phyloP scores from a whole-genome alignment of 2,888 invertebrate species.

The Hirtodrosophila confusa region DNA sequence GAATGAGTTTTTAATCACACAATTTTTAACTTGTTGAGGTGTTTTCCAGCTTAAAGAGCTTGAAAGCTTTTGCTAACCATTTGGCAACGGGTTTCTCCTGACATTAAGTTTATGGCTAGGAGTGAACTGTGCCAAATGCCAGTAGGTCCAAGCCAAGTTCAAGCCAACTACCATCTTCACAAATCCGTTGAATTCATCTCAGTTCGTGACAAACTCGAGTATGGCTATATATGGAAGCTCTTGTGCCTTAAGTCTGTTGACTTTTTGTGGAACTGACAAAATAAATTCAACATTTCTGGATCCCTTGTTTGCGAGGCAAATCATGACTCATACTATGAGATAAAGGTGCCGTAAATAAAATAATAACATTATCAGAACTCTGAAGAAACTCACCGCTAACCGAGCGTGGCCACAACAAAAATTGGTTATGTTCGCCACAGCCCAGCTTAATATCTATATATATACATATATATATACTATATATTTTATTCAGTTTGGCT shows the following conservation, averaged over 20 bases:
- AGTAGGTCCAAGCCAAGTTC: conserved; percentile 18
- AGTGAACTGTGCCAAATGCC: conserved; percentile 8
- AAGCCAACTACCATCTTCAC: conserved; percentile 3
- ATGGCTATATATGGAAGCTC: not conserved
- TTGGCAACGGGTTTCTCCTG: conserved; percentile 24
- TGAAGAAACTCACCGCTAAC: conserved; percentile 30
- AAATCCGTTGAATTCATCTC: conserved; percentile 9
- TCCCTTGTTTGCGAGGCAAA: conserved; percentile 24
- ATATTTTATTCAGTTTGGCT: conserved; percentile 25
- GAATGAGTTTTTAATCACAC: conserved; percentile 5
- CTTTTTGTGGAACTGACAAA: conserved; percentile 5
- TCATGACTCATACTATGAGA: conserved; percentile 39
- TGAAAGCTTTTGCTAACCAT: not conserved
- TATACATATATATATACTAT: conserved; percentile 25
- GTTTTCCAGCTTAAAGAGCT: conserved; percentile 3
- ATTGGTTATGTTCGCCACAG: conserved; percentile 49
- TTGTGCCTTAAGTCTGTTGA: not conserved
- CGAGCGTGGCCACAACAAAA: conserved; percentile 43
- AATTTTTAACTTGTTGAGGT: conserved; percentile 8
- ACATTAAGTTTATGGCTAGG: conserved; percentile 11
- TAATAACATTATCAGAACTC: conserved; percentile 21
- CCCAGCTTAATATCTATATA: conserved; percentile 46
- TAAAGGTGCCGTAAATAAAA: conserved; percentile 34
- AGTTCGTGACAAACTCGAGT: conserved; percentile 24
- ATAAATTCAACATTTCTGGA: not conserved